Conservation (phyloP, 2,797 vertebrate species). For the Acestrorhynchus altus region DNA sequence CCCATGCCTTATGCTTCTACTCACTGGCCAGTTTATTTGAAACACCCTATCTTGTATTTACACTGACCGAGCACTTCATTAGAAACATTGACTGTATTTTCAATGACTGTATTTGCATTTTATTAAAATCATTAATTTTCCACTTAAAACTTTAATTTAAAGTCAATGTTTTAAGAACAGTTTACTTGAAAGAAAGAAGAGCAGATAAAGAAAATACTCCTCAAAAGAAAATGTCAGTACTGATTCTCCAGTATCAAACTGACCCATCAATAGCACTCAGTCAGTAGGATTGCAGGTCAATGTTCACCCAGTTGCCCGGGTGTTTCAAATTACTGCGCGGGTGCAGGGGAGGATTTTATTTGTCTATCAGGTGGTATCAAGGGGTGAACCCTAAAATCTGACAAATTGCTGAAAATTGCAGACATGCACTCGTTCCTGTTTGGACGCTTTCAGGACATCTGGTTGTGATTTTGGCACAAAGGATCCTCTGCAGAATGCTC, state of each 20-base stretch:
- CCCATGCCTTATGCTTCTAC: too few relatives aligned
- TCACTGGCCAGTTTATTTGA: too few relatives aligned
- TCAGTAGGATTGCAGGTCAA: conserved; percentile 37
- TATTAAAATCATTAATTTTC: too few relatives aligned
- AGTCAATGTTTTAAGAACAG: too few relatives aligned
- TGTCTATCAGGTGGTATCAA: conserved; percentile 75
- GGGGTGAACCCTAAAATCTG: conserved; percentile 78
- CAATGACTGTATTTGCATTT: too few relatives aligned
- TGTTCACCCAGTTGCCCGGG: not conserved
- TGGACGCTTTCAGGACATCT: conserved; percentile 84
- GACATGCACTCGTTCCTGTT: conserved; percentile 83
- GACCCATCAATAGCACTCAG: not conserved
- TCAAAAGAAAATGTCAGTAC: not conserved
- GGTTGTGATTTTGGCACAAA: conserved; percentile 84
- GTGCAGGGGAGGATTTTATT: conserved; percentile 71
- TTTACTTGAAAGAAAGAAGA: too few relatives aligned
- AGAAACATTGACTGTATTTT: too few relatives aligned
- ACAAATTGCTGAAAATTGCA: conserved; percentile 88
- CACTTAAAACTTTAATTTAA: too few relatives aligned
- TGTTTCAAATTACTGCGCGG: conserved; percentile 67
- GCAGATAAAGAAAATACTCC: not conserved
- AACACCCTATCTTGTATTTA: too few relatives aligned
- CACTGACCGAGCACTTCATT: too few relatives aligned
- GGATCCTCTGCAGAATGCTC: conserved; percentile 71
- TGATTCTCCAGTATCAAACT: not conserved